Base-by-base conservation (phyloP, 1,140 invertebrate species). In the Drosophila bifasciata region DNA sequence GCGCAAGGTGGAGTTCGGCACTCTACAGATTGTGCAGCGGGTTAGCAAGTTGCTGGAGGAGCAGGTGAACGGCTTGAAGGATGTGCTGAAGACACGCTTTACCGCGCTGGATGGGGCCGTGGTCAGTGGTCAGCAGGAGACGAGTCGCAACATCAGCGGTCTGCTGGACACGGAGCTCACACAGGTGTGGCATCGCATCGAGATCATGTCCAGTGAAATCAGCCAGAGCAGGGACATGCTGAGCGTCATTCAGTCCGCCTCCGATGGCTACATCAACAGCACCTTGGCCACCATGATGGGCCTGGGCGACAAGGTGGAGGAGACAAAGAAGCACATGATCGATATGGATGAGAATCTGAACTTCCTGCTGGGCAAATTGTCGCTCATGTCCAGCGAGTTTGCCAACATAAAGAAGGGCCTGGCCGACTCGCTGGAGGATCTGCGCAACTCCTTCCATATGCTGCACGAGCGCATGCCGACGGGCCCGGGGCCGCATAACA, bases 271-370 rank as follows among this genome's bases (percentile, higher is more conserved):
- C 81, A 95, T 97, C 17, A 97, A 96, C 91, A 95, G 95, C 36
- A 97, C 95, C n/a, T 92, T 96, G 32, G 93, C 93, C n/a, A 95
- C 95, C 1, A 95, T 97, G 94, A 95, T 95, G 75, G 94, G 93
- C 25, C 95, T 97, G 94, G 95, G 96, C 89, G 94, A 93, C 79
- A 96, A 97, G 92, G 96, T 97, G 51, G 93, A 93, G 28, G 93
- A 94, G 64, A 97, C 97, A 77, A 96, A 95, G n/a, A 94, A 94
- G 68, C 94, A 95, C 44, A 96, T 97, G 93, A 86, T 92, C 0
- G 96, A 97, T 90, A 95, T 98, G 6, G 95, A 97, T 70, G 94
- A 95, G 52, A 97, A 97, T 89, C 92, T 98, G 25, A 98, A 98
- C 91, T 97, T 95, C 86, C 92, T 97, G 25, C 91, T 98, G 50